Percentiles rank a stretch among this genome's conserved stretches.
These are phyloP conservation scores for Drosophila nannoptera DNA, from an alignment of 1,140 invertebrate genomes.

Conservation along the genomic window DNA sequence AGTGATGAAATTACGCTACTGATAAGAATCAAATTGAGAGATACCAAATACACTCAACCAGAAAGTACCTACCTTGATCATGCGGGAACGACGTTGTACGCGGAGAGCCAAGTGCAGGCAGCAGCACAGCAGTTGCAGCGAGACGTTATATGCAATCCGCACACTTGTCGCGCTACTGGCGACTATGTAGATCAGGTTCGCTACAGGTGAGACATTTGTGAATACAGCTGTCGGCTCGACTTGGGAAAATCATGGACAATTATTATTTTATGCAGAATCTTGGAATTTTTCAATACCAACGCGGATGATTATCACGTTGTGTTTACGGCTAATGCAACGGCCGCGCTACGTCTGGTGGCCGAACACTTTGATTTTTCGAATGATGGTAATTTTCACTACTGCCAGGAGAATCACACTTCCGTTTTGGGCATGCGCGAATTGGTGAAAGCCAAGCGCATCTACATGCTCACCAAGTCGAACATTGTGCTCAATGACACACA, in stretches of 20 bases:
- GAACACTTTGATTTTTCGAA: conserved; percentile 87
- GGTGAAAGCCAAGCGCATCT: conserved; percentile 80
- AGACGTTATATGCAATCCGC: conserved; percentile 93
- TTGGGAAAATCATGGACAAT: not conserved
- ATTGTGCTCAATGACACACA: conserved; percentile 73
- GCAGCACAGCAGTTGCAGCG: conserved; percentile 84
- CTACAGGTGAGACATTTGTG: conserved; percentile 82
- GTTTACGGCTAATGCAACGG: conserved; percentile 94
- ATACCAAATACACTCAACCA: conserved; percentile 61
- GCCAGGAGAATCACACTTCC: conserved; percentile 96
- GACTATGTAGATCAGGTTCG: conserved; percentile 90
- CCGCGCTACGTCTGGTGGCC: conserved; percentile 89
- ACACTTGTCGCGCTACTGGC: conserved; percentile 88
- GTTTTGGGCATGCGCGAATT: conserved; percentile 93
- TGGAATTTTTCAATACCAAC: conserved; percentile 91
- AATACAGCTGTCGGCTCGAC: too few species aligned
- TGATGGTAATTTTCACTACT: conserved; percentile 87
- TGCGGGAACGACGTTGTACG: conserved; percentile 92
- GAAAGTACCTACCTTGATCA: conserved; percentile 93
- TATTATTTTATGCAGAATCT: conserved; percentile 81
- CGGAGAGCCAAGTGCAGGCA: conserved; percentile 85
- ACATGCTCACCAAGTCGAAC: conserved; percentile 80
- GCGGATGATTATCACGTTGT: conserved; percentile 90
- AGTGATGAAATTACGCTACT: conserved; percentile 52
- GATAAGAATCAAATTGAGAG: conserved; percentile 33